Percentiles rank a stretch among this genome's conserved stretches.
These are phyloP conservation scores for Telmatochromis brachygnathus DNA, from an alignment of 2,113 vertebrate species.

Conservation along the genomic window DNA sequence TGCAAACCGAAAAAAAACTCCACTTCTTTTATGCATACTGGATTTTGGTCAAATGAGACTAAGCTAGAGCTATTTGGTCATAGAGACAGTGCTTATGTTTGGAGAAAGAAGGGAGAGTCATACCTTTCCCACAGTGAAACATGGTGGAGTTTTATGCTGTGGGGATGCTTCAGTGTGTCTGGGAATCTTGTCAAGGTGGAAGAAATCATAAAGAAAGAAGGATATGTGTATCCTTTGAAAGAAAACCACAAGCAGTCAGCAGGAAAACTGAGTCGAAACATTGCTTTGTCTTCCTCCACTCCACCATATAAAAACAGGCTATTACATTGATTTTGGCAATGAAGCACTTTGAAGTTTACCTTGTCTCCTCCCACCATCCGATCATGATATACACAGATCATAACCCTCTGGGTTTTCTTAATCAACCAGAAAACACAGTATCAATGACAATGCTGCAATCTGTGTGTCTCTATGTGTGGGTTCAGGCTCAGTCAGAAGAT, in stretches of 20 bases:
- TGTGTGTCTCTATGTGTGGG: neutral
- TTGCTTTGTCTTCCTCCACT: neutral
- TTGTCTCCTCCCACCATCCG: neutral
- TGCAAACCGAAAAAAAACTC: neutral
- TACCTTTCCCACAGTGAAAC: neutral
- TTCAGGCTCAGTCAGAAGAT: neutral
- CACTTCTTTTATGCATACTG: neutral
- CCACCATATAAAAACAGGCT: neutral
- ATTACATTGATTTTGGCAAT: neutral
- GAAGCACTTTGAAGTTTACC: neutral
- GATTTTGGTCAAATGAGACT: neutral
- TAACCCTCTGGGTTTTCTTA: neutral
- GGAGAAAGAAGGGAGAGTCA: neutral
- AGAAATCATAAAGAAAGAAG: neutral
- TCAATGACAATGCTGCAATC: neutral
- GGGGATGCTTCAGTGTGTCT: neutral
- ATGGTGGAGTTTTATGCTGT: neutral
- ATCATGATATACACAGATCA: neutral
- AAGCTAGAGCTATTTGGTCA: neutral
- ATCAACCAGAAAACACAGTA: neutral
- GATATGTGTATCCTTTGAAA: neutral
- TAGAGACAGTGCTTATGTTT: neutral
- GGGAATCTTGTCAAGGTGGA: neutral
- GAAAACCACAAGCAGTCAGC: neutral
- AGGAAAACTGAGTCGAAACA: neutral